Base-by-base conservation (phyloP, 2,888 invertebrate species). In the Cheilosia pagana region DNA sequence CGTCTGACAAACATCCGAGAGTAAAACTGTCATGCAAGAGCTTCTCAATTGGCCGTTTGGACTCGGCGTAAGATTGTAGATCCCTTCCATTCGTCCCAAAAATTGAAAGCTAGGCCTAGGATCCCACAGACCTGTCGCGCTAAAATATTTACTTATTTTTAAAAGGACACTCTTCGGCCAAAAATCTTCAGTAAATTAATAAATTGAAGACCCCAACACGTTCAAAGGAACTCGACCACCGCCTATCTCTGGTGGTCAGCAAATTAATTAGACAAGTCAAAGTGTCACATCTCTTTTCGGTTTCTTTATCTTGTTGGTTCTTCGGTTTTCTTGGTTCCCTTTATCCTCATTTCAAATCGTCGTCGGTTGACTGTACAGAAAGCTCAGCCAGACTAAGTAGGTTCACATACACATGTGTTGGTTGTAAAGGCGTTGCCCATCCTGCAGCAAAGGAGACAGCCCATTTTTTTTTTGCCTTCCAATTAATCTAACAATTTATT, bases 401-500 rank as follows among this genome's bases (percentile, higher is more conserved):
- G 19, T 55, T 1, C 8, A 28, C 28, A 8, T 19, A 57, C n/a
- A 31, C n/a, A 31, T 16, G n/a, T 12, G 14, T 16, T 23, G 23
- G 10, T 10, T 5, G 25, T 12, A 23, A 21, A 50, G 21, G 23
- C 23, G 23, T 23, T 25, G 50, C 6, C 53, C n/a, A 25, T 16
- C 8, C 0, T 14, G 23, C 21, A 50, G 23, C 1, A 50, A 3
- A 43, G 19, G 19, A 45, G 7, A 45, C 5, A 8, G 19, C 7
- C 28, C 28, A n/a, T 28, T 35, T 50, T 19, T 0, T 25, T 52
- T 19, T 65, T 39, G 14, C 0, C n/a, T 41, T 45, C 35, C 35
- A 48, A 81, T 60, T 65, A 60, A 68, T 10, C 39, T 41, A 59
- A 62, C 39, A 45, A 41, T 75, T 35, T 62, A 62, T n/a, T 81